Conservation (phyloP, 2,113 vertebrate species). For the Gavialis gangeticus region DNA sequence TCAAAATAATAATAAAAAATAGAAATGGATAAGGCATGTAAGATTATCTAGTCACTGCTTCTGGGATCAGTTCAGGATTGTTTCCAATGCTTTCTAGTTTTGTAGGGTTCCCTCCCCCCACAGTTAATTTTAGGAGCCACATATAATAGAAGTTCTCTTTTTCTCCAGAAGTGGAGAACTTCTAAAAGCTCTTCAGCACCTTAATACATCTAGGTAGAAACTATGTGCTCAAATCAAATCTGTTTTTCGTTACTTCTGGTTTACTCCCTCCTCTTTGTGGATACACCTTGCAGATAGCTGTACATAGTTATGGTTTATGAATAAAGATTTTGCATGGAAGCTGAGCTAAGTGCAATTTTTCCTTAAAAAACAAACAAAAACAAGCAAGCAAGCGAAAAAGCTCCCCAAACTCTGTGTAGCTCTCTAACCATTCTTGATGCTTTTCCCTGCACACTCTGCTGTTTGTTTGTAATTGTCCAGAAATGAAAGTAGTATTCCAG, state of each 20-base stretch:
- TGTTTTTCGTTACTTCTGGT: not conserved
- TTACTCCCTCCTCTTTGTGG: fast-evolving
- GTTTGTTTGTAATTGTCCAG: not conserved
- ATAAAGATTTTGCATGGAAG: not conserved
- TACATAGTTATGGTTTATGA: fast-evolving
- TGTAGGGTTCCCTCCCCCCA: not conserved
- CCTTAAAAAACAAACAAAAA: not conserved
- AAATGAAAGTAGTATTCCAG: not conserved
- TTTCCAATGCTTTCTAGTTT: not conserved
- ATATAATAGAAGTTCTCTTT: fast-evolving
- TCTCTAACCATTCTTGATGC: not conserved
- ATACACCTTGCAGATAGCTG: fast-evolving
- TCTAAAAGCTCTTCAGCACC: not conserved
- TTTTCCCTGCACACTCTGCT: not conserved
- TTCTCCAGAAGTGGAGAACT: not conserved
- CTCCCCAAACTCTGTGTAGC: no score
- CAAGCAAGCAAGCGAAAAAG: no score
- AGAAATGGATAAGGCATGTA: not conserved
- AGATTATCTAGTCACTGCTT: not conserved
- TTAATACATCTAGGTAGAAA: not conserved
- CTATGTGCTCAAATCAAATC: not conserved
- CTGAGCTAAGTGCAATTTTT: not conserved
- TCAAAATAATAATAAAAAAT: not conserved
- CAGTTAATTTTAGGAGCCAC: not conserved
- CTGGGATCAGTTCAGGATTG: fast-evolving